Evolutionary conservation across 2,797 vertebrate species (phyloP), one percentile per base, ranked within the genome.

Genomic region (Sarcoramphus papa): DNA sequence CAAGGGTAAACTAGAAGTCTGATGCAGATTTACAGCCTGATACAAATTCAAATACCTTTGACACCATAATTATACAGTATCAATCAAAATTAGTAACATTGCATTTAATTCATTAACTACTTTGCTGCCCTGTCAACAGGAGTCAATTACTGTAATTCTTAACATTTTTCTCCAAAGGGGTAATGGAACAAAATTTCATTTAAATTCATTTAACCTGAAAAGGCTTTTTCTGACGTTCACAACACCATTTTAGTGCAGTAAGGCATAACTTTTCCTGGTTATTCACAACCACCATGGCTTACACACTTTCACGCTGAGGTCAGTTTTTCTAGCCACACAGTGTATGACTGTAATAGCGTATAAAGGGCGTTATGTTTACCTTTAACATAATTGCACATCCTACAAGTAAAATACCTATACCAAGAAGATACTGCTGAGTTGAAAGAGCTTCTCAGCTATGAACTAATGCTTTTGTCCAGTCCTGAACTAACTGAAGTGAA

Each of bases 61-160:
- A 84, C 76, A 92, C 54, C 40, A 33, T 81, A 93, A 95, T 93
- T 95, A 92, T 9, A 91, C 13, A 56, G 57, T 75, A 94, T 88
- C 82, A 89, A 72, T 93, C 90, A 82, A 93, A 94, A 93, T 91
- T 50, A 80, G 35, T 20, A 95, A 27, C 16, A 20, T 0, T 33
- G 54, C 62, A 92, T 75, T 92, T 51, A 65, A 64, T 78, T 83
- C 23, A 91, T 78, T 93, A 92, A n/a, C 73, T 54, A 41, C 43
- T 94, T 87, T 48, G 45, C 82, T 86, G 62, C 47, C 57, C 30
- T 15, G 79, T 69, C 87, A 91, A 90, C 35, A 48, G 41, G 33
- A 92, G 53, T 83, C 57, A 83, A 63, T 69, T 85, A 93, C 62
- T n/a, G 23, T 59, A 90, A 91, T 54, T 54, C 40, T 80, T 83